Percentiles rank a stretch among this genome's conserved stretches.
Conservation (phyloP, 2,113 vertebrate genomes). For the Podarcis cretensis region DNA sequence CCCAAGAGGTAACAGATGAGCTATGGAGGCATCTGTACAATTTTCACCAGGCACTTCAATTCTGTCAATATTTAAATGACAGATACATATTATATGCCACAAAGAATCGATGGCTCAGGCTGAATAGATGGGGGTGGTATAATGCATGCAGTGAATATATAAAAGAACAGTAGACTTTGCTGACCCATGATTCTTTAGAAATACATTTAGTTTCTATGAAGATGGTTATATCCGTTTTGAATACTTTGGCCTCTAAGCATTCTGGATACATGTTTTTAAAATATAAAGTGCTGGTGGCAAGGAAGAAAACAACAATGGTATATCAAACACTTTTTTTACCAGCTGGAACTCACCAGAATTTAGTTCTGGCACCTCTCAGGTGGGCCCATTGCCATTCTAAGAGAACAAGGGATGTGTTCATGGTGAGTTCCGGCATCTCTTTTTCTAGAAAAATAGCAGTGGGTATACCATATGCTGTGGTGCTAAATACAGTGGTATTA, state of each 20-base stretch:
- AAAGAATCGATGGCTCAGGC: conserved; percentile 45
- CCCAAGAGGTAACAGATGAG: conserved; percentile 1
- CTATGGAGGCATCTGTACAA: conserved; percentile 28
- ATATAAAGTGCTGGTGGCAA: too few species aligned
- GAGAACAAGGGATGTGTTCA: too few species aligned
- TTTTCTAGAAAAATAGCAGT: too few species aligned
- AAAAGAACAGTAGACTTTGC: conserved; percentile 3
- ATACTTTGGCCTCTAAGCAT: background rate
- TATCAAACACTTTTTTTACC: too few species aligned
- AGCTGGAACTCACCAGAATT: too few species aligned
- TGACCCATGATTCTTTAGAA: conserved; percentile 32
- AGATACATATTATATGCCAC: conserved; percentile 16
- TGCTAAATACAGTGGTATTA: too few species aligned
- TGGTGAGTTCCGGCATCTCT: too few species aligned
- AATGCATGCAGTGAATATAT: background rate
- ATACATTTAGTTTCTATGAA: conserved; percentile 2
- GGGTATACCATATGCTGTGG: too few species aligned
- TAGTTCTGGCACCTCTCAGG: too few species aligned
- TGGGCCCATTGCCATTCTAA: too few species aligned
- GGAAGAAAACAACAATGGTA: too few species aligned
- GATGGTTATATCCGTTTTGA: background rate
- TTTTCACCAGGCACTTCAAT: conserved; percentile 35
- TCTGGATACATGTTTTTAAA: background rate
- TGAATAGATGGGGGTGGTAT: conserved; percentile 45
- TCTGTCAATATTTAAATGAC: conserved; percentile 34